phyloP scores from a whole-genome alignment of 2,797 vertebrate genomes.

The Enteromius argenteus region DNA sequence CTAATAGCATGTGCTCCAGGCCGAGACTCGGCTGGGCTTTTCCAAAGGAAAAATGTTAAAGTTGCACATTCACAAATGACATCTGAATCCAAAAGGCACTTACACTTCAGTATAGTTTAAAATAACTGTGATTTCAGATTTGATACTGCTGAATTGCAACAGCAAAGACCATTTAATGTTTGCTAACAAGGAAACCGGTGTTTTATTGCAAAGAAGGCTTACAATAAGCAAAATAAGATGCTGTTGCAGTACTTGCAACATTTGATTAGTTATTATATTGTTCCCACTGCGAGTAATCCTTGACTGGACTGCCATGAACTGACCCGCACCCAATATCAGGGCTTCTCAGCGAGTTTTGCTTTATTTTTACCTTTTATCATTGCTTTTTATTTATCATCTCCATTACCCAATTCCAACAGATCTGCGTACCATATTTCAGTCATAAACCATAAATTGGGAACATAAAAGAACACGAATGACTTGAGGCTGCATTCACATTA shows the following conservation, averaged over 20 bases:
- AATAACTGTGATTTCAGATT: slow-evolving; percentile 23
- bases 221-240: slow-evolving; percentile 1
- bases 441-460: background rate
- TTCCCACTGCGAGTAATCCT: background rate
- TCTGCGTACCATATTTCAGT: background rate
- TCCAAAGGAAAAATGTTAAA: background rate
- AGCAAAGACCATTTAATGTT: slow-evolving; percentile 23
- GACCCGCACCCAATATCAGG: background rate
- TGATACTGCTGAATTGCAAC: slow-evolving; percentile 15
- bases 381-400: background rate
- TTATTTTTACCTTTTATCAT: background rate
- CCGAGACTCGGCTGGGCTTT: background rate
- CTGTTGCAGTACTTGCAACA: background rate
- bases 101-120: background rate
- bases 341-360: background rate
- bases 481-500: background rate
- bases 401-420: background rate
- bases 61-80: background rate
- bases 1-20: slow-evolving; percentile 18
- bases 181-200: slow-evolving; percentile 12
- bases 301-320: background rate
- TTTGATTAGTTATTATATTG: slow-evolving; percentile 3
- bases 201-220: slow-evolving; percentile 30
- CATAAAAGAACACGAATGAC: background rate
- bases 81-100: slow-evolving; percentile 2